A percentile compares a stretch with the other conserved stretches of the same genome.
Evolutionary conservation across 2,113 vertebrate genomes (phyloP).

Genomic region (Grus americana): DNA sequence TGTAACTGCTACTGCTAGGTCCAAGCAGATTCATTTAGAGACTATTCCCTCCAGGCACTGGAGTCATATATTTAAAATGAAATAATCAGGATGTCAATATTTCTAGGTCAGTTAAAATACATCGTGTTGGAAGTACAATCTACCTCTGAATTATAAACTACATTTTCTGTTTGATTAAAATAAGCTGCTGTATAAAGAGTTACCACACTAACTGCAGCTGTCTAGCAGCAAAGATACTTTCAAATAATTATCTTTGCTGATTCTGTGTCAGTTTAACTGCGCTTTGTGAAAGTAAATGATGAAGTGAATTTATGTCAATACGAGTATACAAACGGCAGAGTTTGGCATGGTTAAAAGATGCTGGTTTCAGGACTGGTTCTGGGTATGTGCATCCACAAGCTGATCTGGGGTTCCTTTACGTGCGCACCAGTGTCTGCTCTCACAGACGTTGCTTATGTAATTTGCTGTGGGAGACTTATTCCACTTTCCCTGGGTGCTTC

Average conservation of each 20-base stretch:
- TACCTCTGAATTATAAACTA: neutral
- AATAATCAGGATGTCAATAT: constrained; percentile 6
- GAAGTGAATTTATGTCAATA: neutral
- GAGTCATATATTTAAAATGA: neutral
- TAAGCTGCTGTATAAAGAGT: neutral
- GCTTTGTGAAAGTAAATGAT: neutral
- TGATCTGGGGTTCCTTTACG: neutral
- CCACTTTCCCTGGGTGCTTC: neutral
- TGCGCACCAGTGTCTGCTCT: neutral
- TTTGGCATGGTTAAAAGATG: neutral
- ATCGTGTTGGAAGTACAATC: neutral
- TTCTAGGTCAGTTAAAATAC: neutral
- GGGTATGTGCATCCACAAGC: neutral
- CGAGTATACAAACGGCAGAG: neutral
- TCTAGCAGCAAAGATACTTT: neutral
- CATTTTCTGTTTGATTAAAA: neutral
- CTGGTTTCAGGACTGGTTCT: neutral
- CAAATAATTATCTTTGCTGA: neutral
- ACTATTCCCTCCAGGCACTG: neutral
- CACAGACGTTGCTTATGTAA: neutral
- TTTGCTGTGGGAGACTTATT: neutral
- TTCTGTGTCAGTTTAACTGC: neutral
- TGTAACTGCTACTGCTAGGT: neutral
- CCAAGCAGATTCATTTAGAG: neutral
- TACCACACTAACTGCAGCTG: neutral